Percentiles rank a stretch among this genome's conserved stretches.
phyloP scores from a whole-genome alignment of 2,113 vertebrate species.

The Thalassarche chlororhynchos region DNA sequence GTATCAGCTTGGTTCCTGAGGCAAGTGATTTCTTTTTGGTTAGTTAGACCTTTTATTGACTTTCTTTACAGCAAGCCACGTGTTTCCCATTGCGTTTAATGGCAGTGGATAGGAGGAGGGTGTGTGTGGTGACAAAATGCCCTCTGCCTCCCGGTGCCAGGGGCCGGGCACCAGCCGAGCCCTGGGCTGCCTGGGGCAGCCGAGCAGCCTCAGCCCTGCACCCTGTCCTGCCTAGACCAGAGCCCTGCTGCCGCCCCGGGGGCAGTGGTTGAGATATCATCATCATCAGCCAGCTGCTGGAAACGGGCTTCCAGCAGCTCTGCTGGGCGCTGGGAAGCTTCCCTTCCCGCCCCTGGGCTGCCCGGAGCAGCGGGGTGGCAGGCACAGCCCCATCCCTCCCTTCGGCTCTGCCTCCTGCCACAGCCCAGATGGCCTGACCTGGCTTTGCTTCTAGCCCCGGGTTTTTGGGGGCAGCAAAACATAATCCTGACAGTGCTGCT shows the following conservation, averaged over 20 bases:
- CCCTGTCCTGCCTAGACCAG: neutral
- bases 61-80: neutral
- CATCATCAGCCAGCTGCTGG: neutral
- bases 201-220: neutral
- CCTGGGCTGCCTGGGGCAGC: neutral
- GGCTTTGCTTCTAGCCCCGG: neutral
- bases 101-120: neutral
- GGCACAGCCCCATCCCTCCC: neutral
- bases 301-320: neutral
- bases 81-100: neutral
- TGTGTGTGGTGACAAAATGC: neutral
- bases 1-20: neutral
- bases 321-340: neutral
- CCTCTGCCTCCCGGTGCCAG: neutral
- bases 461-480: neutral
- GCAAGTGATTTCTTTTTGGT: neutral
- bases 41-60: neutral
- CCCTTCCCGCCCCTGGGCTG: neutral
- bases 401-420: neutral
- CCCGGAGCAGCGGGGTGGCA: fast-evolving
- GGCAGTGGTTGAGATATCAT: neutral
- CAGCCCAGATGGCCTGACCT: neutral
- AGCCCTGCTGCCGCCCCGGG: fast-evolving
- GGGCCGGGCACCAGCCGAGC: fast-evolving
- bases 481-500: neutral